Evolutionary conservation across 2,888 invertebrate species (phyloP), one percentile per base, ranked within the genome.

Genomic region (Machimus rusticus): DNA sequence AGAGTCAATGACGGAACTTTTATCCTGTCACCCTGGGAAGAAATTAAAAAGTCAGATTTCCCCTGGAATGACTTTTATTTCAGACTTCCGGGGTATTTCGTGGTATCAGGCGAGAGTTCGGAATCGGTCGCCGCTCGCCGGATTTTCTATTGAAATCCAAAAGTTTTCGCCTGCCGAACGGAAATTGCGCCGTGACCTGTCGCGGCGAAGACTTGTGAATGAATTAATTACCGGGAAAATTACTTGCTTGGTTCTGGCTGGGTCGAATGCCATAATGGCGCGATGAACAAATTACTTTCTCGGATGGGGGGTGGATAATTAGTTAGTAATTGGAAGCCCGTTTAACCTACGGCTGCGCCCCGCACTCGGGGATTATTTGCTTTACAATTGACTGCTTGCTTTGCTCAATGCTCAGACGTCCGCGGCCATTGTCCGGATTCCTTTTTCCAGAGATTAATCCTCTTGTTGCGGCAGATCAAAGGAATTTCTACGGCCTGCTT

Each of bases 21-120:
- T 86, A 55, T 79, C 79, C 39, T 79, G 79, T 81, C 87, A 87
- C 66, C 66, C 81, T 55, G 55, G 34, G 19, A 87, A 87, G 87
- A 87, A 87, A 87, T 87, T 81, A 87, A 87, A 87, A 87, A 87
- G 87, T 87, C 86, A 77, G 86, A 86, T 86, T 86, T 55, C n/a
- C 66, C 37, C 14, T 34, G 37, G 86, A 77, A 37, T 86, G 77
- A 86, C 78, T 86, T 77, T 86, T 86, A 86, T 78, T 51, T 86
- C 51, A 51, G 86, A 39, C 85, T 9, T 82, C 34, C 57, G 66
- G 57, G 5, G 37, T 82, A 82, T 82, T 82, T 82, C 19, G 57
- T 39, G 82, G 57, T 82, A 66, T 82, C 34, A 19, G 16, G 34
- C 34, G 34, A 31, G 28, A 55, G 5, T 55, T 31, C 1, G 34